Conservation (phyloP, 2,113 vertebrate genomes). For the Pyrgilauda ruficollis region DNA sequence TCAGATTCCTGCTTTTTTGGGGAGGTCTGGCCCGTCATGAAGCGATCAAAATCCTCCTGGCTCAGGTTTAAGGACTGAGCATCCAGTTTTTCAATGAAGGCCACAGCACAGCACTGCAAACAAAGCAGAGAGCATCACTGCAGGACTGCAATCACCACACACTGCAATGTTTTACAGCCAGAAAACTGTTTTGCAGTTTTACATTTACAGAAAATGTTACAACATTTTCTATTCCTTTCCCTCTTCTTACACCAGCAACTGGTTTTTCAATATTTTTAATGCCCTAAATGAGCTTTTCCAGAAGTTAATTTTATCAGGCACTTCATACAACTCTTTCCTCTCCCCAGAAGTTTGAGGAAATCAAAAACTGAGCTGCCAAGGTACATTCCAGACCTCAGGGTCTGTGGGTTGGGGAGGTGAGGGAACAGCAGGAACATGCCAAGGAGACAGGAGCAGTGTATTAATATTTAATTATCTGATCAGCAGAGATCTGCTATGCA, state of each 20-base stretch:
- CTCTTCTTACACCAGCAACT: neutral
- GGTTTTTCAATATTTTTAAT: neutral
- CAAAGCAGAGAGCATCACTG: neutral
- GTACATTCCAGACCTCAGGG: neutral
- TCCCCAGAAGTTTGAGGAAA: neutral
- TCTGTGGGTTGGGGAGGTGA: neutral
- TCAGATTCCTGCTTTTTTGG: conserved; percentile 80
- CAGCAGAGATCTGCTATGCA: neutral
- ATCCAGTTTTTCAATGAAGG: conserved; percentile 97
- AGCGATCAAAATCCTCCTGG: conserved; percentile 92
- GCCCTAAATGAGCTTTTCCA: neutral
- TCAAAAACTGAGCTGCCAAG: neutral
- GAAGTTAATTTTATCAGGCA: neutral
- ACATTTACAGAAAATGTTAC: no score
- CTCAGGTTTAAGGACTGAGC: conserved; percentile 94
- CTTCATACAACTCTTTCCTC: neutral
- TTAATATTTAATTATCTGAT: neutral
- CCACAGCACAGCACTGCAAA: conserved; percentile 90
- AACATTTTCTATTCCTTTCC: neutral
- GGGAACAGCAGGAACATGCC: neutral
- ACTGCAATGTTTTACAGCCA: no score
- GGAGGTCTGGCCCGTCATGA: conserved; percentile 91
- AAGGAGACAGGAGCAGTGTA: neutral
- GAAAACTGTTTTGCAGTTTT: no score
- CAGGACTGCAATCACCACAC: neutral